Base-by-base conservation (phyloP, 30 jellyfish, hydroid and myxozoan genomes). In the Chrysaora quinquecirrha region DNA sequence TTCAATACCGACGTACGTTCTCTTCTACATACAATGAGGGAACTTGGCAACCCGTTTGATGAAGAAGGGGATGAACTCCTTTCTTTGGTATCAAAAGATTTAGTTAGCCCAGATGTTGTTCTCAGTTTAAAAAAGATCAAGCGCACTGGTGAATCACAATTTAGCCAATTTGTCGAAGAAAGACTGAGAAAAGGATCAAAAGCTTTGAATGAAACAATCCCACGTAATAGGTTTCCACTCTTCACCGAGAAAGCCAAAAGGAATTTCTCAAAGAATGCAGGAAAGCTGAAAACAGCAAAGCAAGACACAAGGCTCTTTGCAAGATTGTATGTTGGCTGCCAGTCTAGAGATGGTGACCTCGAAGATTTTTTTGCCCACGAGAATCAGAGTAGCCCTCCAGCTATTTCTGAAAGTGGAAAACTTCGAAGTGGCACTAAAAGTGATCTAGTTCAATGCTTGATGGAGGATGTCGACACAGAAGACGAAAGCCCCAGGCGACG, bases 271-370 rank as follows among this genome's bases (percentile, higher is more conserved):
- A 69, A 69, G 63, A 12, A 30, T 14, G 54, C 66, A 70, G 24
- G 50, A 34, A 34, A 64, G 24, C 6, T 64, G 0, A 64, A 1
- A 27, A 12, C 76, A 50, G 30, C 43, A 30, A 54, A 71, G 75
- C 85, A 80, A 43, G 34, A 33, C 52, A n/a, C 0, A 64, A 22
- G 30, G 21, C 54, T 79, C 65, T 79, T 79, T 79, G 48, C 83
- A 6, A 72, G 74, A 63, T 38, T 78, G 89, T 78, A 78, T 29
- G 74, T 79, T 34, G 84, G 87, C 30, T 62, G 83, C 48, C 86
- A 79, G 25, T 64, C 68, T 25, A 32, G 86, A 43, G 90, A 47
- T 66, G 86, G 86, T 19, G 71, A 65, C 18, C 73, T 48, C 25
- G 63, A 46, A 30, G 68, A 52, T 52, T 52, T 52, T 52, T 52